A percentile compares a stretch with the other conserved stretches of the same genome.
Conservation (phyloP, 2,888 invertebrate genomes). For the Pachymerium ferrugineum region DNA sequence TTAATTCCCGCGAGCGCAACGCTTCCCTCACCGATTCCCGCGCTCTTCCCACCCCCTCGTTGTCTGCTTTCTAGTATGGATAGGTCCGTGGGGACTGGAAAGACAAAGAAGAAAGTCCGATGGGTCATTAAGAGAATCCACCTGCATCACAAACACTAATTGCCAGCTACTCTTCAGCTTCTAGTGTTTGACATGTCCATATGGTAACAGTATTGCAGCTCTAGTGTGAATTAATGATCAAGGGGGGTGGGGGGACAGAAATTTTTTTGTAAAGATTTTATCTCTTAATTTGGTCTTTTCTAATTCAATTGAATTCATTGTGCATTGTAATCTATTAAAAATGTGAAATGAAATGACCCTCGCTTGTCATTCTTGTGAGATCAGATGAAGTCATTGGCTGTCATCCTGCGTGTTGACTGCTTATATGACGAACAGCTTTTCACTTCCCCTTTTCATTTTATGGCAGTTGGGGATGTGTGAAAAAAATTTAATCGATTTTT, state of each 20-base stretch:
- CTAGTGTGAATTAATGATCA: no score
- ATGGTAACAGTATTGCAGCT: not conserved
- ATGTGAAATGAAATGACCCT: not conserved
- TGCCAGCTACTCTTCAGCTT: not conserved
- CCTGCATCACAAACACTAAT: slow-evolving; percentile 3
- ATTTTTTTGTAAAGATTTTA: no score
- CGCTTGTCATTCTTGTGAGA: not conserved
- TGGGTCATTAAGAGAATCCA: slow-evolving; percentile 13
- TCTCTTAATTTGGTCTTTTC: no score
- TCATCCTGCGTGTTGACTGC: slow-evolving; percentile 7
- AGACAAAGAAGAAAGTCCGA: slow-evolving; percentile 18
- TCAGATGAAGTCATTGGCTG: slow-evolving; percentile 17
- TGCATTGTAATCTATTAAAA: not conserved
- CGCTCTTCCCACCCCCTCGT: not conserved
- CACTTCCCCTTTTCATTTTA: slow-evolving; percentile 3
- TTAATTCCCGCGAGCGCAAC: slow-evolving; percentile 22
- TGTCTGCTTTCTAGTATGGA: not conserved
- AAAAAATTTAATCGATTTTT: slow-evolving; percentile 18
- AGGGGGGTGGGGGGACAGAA: no score
- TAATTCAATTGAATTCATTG: not conserved
- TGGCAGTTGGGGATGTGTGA: not conserved
- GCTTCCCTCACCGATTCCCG: not conserved
- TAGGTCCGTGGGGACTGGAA: slow-evolving; percentile 1
- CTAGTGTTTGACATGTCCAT: not conserved
- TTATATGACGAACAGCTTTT: slow-evolving; percentile 3